Percentiles rank a stretch among this genome's conserved stretches.
Conservation (phyloP, 64 coral and sea anemone species). For the Cladopsammia gracilis region DNA sequence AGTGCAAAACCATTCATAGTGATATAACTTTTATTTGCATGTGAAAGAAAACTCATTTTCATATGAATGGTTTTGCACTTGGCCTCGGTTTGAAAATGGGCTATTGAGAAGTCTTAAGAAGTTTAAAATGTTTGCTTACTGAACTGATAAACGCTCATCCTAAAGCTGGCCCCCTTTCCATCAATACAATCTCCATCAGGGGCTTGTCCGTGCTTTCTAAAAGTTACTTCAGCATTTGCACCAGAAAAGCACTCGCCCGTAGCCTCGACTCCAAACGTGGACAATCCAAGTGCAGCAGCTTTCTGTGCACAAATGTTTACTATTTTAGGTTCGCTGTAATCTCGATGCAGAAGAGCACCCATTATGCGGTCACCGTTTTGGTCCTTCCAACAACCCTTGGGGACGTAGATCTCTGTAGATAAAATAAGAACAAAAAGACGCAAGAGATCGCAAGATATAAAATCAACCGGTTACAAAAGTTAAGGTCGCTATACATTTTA, state of each 20-base stretch:
- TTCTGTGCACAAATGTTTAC: conserved; percentile 10
- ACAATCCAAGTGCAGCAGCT: background rate
- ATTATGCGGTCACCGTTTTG: background rate
- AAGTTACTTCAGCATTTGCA: background rate
- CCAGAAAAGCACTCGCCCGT: conserved; percentile 28
- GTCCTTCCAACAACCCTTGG: background rate
- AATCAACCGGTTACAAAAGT: too few relatives aligned
- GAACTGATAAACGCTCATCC: conserved; percentile 21
- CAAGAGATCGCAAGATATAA: too few relatives aligned
- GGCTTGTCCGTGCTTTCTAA: conserved; percentile 5
- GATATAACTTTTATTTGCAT: too few relatives aligned
- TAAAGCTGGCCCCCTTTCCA: conserved; percentile 20
- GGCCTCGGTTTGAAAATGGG: too few relatives aligned
- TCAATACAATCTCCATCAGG: conserved; percentile 1
- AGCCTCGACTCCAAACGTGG: conserved; percentile 34
- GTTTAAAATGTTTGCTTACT: background rate
- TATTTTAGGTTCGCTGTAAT: background rate
- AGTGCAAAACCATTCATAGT: too few relatives aligned
- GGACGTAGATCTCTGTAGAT: too few relatives aligned
- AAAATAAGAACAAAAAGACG: too few relatives aligned
- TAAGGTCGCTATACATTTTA: too few relatives aligned
- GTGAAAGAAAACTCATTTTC: too few relatives aligned
- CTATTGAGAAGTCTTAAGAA: too few relatives aligned
- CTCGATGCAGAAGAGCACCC: background rate
- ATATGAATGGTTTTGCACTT: too few relatives aligned